These are phyloP conservation scores for Cosmorhoe ocellata DNA, from an alignment of 2,888 invertebrate species.

Conservation along the genomic window DNA sequence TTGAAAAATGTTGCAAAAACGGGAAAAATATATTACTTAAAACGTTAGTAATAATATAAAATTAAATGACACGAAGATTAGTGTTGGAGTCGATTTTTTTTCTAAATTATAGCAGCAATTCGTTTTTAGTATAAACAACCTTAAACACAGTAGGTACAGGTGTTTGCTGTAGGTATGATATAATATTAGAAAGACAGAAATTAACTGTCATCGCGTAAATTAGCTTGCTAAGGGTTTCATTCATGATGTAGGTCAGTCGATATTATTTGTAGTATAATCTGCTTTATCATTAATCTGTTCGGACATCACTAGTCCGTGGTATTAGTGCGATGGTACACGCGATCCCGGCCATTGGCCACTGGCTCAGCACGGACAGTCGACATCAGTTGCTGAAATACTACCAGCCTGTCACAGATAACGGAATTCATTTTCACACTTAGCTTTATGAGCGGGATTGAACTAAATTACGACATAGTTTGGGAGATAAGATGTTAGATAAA, in stretches of 20 bases:
- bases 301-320: conserved; percentile 3
- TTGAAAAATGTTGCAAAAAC: too few relatives aligned
- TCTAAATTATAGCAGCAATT: too few relatives aligned
- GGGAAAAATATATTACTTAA: too few relatives aligned
- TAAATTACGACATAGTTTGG: conserved; percentile 19
- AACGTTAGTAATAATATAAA: too few relatives aligned
- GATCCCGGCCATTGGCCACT: conserved; percentile 8
- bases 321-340: conserved; percentile 26
- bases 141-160: too few relatives aligned
- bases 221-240: too few relatives aligned
- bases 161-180: too few relatives aligned
- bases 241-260: neutral
- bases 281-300: neutral
- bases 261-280: neutral
- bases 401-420: conserved; percentile 18
- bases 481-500: conserved; percentile 15
- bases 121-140: too few relatives aligned
- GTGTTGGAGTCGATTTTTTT: too few relatives aligned
- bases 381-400: conserved; percentile 16
- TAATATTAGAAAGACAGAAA: too few relatives aligned
- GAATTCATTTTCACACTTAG: conserved; percentile 28
- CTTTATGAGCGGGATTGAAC: conserved; percentile 22
- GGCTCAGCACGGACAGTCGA: neutral
- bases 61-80: too few relatives aligned
- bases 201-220: too few relatives aligned